Percentiles rank a stretch among this genome's conserved stretches.
These are phyloP conservation scores for Zaprionus africanus DNA, from an alignment of 1,140 invertebrate species.

Conservation along the genomic window DNA sequence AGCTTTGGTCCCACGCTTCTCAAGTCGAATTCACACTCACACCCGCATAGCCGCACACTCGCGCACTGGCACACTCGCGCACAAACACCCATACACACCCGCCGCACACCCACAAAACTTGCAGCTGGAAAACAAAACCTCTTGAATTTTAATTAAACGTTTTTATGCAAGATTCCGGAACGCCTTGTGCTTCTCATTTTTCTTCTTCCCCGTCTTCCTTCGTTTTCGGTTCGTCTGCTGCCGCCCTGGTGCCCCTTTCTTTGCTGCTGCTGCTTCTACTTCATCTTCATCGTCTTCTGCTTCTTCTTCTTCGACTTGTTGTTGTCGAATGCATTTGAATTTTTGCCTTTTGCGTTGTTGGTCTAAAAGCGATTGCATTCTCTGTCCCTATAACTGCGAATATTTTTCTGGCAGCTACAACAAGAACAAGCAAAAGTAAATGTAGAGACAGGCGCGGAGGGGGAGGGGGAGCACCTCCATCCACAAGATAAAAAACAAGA, in stretches of 20 bases:
- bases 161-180: slow-evolving; percentile 75
- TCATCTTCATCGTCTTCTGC: background rate
- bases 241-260: background rate
- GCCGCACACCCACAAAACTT: slow-evolving; percentile 47
- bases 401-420: slow-evolving; percentile 79
- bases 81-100: background rate
- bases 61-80: background rate
- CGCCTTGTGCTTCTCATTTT: slow-evolving; percentile 42
- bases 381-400: slow-evolving; percentile 51
- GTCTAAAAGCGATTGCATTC: slow-evolving; percentile 73
- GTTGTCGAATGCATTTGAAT: slow-evolving; percentile 67
- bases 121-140: slow-evolving; percentile 78
- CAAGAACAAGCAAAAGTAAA: slow-evolving; percentile 42
- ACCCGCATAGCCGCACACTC: background rate
- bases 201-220: slow-evolving; percentile 48
- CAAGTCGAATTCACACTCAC: slow-evolving; percentile 17
- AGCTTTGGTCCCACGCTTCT: slow-evolving; percentile 50
- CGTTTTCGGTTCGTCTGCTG: slow-evolving; percentile 48
- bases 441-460: slow-evolving; percentile 3
- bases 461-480: slow-evolving; percentile 18
- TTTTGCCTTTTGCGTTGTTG: slow-evolving; percentile 67
- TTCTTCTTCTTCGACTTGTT: slow-evolving; percentile 5
- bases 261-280: background rate
- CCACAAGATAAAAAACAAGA: slow-evolving; percentile 5
- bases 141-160: slow-evolving; percentile 82